Percentiles rank a stretch among this genome's conserved stretches.
Evolutionary conservation across 2,113 vertebrate species (phyloP).

Genomic region (Megaceryle torquata): DNA sequence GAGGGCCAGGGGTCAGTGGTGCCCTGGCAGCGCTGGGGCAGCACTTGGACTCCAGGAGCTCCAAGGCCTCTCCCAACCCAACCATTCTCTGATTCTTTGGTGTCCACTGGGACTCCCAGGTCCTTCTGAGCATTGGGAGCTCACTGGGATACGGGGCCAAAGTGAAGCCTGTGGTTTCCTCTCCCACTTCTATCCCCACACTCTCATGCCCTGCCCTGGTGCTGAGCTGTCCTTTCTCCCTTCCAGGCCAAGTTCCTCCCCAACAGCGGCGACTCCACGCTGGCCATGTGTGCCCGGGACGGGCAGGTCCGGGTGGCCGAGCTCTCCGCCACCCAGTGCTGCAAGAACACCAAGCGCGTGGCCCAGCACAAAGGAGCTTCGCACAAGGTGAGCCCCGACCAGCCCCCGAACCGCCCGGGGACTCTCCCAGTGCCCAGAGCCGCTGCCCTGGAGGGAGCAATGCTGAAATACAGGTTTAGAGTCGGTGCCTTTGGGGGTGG

Average conservation of each 20-base stretch:
- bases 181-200: fast-evolving
- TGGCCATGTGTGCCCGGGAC: constrained; percentile 94
- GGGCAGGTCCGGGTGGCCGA: constrained; percentile 94
- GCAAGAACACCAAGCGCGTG: constrained; percentile 93
- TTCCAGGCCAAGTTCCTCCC: constrained; percentile 93
- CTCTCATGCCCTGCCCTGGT: fast-evolving
- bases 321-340: constrained; percentile 93
- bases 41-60: too few species aligned
- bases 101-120: too few species aligned
- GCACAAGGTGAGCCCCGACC: constrained; percentile 82
- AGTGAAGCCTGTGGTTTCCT: fast-evolving
- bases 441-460: fast-evolving
- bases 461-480: too few species aligned
- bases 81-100: too few species aligned
- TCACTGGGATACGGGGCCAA: fast-evolving
- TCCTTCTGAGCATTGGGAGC: too few species aligned
- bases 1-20: too few species aligned
- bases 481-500: neutral
- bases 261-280: constrained; percentile 92
- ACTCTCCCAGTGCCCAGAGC: neutral
- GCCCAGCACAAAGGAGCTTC: constrained; percentile 95
- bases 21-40: too few species aligned
- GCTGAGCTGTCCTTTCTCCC: neutral
- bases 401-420: neutral
- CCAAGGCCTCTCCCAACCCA: too few species aligned